These are phyloP conservation scores for Athalia rosae DNA, from an alignment of 2,888 invertebrate species.

Conservation along the genomic window DNA sequence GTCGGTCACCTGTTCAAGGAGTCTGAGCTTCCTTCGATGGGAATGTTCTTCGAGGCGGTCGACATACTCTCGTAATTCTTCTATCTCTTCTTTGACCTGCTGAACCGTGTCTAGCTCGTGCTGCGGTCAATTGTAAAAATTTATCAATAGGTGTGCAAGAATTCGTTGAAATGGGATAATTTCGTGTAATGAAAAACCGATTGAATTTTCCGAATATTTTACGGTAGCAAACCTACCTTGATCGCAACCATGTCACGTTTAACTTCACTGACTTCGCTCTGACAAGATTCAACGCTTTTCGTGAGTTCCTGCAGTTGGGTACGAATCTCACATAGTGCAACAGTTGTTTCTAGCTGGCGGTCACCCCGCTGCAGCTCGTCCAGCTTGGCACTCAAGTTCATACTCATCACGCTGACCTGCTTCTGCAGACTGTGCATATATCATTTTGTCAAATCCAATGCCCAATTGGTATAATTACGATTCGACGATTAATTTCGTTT, in stretches of 20 bases:
- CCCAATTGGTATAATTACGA: constrained; percentile 20
- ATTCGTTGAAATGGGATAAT: not conserved
- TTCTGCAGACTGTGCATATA: constrained; percentile 88
- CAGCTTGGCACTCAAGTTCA: constrained; percentile 95
- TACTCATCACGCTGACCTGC: constrained; percentile 98
- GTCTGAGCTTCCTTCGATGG: constrained; percentile 90
- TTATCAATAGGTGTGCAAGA: constrained; percentile 35
- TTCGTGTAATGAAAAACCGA: not conserved
- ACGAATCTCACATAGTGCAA: constrained; percentile 94
- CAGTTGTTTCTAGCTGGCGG: constrained; percentile 94
- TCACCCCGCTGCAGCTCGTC: constrained; percentile 93
- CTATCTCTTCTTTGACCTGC: constrained; percentile 96
- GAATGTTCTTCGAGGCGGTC: constrained; percentile 94
- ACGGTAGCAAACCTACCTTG: constrained; percentile 74
- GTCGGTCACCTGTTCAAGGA: constrained; percentile 89
- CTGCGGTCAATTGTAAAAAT: constrained; percentile 57
- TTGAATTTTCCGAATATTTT: not conserved
- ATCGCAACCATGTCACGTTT: constrained; percentile 97
- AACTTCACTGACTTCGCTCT: constrained; percentile 94
- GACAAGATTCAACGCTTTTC: constrained; percentile 95
- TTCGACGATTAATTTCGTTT: no score
- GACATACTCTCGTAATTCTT: constrained; percentile 93
- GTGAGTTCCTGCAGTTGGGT: constrained; percentile 94
- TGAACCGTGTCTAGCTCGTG: constrained; percentile 95
- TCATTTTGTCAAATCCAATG: constrained; percentile 43